A percentile compares a stretch with the other conserved stretches of the same genome.
phyloP scores from a whole-genome alignment of 2,113 vertebrate species.

The Haplochromis burtoni region DNA sequence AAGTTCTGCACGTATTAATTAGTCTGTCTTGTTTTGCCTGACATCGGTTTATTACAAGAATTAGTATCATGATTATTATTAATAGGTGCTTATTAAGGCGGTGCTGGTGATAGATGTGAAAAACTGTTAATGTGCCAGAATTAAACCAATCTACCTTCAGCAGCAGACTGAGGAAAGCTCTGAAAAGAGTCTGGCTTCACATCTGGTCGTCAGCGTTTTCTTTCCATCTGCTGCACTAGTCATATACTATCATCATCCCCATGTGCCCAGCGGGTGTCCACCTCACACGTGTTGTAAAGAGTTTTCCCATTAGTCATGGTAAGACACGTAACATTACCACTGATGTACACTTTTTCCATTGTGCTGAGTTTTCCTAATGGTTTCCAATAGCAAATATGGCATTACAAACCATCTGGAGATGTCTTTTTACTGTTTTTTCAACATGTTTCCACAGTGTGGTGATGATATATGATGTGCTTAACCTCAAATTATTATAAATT shows the following conservation, averaged over 20 bases:
- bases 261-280: constrained; percentile 20
- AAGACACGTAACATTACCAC: constrained; percentile 11
- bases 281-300: constrained; percentile 38
- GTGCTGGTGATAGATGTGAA: neutral
- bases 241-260: constrained; percentile 17
- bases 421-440: neutral
- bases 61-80: neutral
- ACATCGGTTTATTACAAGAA: neutral
- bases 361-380: neutral
- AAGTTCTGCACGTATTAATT: neutral
- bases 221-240: constrained; percentile 17
- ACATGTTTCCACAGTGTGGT: neutral
- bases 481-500: neutral
- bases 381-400: neutral
- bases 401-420: neutral
- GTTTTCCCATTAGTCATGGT: constrained; percentile 45
- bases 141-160: neutral
- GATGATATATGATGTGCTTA: neutral
- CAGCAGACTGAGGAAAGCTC: neutral
- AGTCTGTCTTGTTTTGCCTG: neutral
- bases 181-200: constrained; percentile 21
- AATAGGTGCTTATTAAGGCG: constrained; percentile 12
- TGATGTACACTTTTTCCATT: constrained; percentile 35
- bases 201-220: constrained; percentile 46
- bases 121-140: neutral